Percentiles rank a stretch among this genome's conserved stretches.
phyloP scores from a whole-genome alignment of 2,113 vertebrate species.

The Pollachius pollachius region DNA sequence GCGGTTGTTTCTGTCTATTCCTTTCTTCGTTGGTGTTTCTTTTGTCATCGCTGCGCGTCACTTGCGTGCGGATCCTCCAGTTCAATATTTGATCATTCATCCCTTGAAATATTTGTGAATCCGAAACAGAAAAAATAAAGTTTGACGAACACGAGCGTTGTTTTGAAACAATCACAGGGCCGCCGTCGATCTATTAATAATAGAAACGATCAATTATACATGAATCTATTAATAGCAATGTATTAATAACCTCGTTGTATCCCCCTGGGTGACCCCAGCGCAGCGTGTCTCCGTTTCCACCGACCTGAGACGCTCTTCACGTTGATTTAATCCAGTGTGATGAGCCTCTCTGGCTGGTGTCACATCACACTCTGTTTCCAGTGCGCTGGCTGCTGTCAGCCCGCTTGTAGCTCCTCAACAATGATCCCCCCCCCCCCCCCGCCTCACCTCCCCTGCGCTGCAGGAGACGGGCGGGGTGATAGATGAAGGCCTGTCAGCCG shows the following conservation, averaged over 20 bases:
- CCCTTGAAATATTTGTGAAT: no score
- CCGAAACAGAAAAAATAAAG: no score
- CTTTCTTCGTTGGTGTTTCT: no score
- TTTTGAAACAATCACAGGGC: no score
- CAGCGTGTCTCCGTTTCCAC: not conserved
- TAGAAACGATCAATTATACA: not conserved
- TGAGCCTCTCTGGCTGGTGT: not conserved
- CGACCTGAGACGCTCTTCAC: not conserved
- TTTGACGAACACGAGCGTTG: no score
- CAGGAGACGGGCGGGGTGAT: conserved; percentile 15
- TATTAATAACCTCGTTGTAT: not conserved
- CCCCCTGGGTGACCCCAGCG: not conserved
- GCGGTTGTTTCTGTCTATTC: no score
- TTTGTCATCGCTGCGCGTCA: no score
- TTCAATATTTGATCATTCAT: no score
- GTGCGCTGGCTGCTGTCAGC: conserved; percentile 2
- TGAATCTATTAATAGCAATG: not conserved
- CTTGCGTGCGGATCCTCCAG: no score
- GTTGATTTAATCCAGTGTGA: not conserved
- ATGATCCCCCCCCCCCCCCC: not conserved
- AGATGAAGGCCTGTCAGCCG: conserved; percentile 24
- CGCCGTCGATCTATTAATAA: not conserved
- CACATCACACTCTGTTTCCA: not conserved
- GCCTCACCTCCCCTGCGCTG: conserved; percentile 20
- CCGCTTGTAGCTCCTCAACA: not conserved